Conservation (phyloP, 2,888 invertebrate species). For the Protula sp. region DNA sequence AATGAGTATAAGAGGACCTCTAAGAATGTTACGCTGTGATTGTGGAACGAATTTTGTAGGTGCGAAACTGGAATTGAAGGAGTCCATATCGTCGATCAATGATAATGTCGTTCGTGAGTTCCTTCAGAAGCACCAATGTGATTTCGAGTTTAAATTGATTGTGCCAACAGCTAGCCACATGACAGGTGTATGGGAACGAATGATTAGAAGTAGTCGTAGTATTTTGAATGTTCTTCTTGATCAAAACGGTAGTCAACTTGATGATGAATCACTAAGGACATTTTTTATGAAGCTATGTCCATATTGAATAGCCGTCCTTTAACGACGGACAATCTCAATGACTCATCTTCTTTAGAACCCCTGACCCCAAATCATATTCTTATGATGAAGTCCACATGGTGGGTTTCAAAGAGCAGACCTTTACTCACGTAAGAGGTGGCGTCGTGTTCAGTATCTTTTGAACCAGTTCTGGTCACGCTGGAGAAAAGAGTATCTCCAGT, state of each 20-base stretch:
- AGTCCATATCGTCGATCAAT: slow-evolving; percentile 4
- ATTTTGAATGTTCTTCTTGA: slow-evolving; percentile 17
- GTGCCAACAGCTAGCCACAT: slow-evolving; percentile 28
- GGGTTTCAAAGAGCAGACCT: slow-evolving; percentile 1
- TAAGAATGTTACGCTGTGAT: slow-evolving; percentile 1
- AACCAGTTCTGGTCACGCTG: slow-evolving; percentile 14
- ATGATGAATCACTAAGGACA: slow-evolving; percentile 19
- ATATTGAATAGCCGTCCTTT: slow-evolving; percentile 23
- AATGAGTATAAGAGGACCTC: slow-evolving; percentile 17
- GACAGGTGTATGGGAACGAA: slow-evolving; percentile 31
- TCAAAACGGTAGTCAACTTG: slow-evolving; percentile 6
- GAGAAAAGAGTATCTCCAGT: slow-evolving; percentile 8
- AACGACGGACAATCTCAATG: slow-evolving; percentile 10
- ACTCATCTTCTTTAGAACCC: background rate
- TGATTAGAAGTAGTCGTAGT: slow-evolving; percentile 25
- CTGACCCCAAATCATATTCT: slow-evolving; percentile 13
- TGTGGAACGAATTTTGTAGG: slow-evolving; percentile 12
- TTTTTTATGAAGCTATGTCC: slow-evolving; percentile 21
- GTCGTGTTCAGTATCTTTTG: slow-evolving; percentile 9
- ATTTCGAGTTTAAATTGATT: slow-evolving; percentile 18
- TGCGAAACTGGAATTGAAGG: slow-evolving; percentile 6
- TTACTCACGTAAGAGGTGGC: slow-evolving; percentile 5
- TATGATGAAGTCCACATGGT: slow-evolving; percentile 11
- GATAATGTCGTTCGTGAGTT: slow-evolving; percentile 1
- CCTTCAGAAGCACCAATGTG: slow-evolving; percentile 1